These are phyloP conservation scores for Illadopsis cleaveri DNA, from an alignment of 2,113 vertebrate genomes.

Conservation along the genomic window DNA sequence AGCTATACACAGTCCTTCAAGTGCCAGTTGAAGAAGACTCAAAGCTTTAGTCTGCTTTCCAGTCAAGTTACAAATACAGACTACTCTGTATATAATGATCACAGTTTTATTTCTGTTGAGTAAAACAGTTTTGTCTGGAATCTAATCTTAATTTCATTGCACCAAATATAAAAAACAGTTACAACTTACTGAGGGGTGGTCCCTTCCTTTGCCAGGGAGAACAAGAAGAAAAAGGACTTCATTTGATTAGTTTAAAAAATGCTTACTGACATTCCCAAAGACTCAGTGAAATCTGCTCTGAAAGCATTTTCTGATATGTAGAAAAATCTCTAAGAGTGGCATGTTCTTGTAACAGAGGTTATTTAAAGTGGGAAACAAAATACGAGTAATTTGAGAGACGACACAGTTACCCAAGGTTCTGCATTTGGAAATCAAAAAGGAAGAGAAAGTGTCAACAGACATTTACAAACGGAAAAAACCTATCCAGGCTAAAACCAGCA, in stretches of 20 bases:
- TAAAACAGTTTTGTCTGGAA: slow-evolving; percentile 18
- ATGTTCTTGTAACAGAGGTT: not conserved
- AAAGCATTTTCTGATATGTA: not conserved
- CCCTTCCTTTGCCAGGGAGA: slow-evolving; percentile 12
- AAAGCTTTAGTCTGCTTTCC: not conserved
- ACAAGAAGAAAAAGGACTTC: not conserved
- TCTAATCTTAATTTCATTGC: not conserved
- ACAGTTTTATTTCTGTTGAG: not conserved
- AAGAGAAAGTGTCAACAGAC: not conserved
- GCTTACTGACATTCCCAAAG: not conserved
- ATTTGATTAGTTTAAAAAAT: not conserved
- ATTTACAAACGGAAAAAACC: not conserved
- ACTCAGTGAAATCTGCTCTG: not conserved
- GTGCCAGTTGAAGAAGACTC: not conserved
- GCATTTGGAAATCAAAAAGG: not conserved
- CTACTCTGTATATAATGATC: not conserved
- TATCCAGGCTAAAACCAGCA: not conserved
- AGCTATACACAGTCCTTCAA: not conserved
- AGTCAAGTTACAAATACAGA: not conserved
- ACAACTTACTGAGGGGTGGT: not conserved
- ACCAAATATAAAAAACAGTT: not conserved
- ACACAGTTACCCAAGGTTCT: not conserved
- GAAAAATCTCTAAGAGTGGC: not conserved
- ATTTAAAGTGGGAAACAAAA: not conserved
- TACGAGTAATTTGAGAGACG: not conserved